phyloP scores from a whole-genome alignment of 2,113 vertebrate species.

The Cyanistes caeruleus region DNA sequence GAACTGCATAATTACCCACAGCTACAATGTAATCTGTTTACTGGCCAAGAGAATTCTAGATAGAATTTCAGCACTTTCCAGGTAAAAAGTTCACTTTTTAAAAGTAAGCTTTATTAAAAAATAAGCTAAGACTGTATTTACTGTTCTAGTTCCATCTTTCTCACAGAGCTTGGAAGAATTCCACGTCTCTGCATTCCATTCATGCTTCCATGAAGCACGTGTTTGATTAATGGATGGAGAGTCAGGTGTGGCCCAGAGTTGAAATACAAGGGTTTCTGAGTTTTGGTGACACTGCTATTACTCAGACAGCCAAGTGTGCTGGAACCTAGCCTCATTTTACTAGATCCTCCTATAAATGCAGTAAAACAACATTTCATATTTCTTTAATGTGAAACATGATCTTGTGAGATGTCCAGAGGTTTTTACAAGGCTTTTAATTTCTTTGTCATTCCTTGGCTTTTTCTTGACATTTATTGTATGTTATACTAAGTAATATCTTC shows the following conservation, averaged over 20 bases:
- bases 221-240: background rate
- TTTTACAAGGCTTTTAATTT: background rate
- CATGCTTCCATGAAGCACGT: background rate
- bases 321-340: background rate
- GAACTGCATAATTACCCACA: slow-evolving; percentile 53
- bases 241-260: background rate
- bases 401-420: background rate
- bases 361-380: background rate
- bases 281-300: background rate
- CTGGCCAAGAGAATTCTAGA: background rate
- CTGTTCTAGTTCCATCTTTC: background rate
- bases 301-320: background rate
- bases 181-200: background rate
- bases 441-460: background rate
- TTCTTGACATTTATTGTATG: background rate
- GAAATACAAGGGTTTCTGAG: background rate
- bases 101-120: background rate
- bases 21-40: slow-evolving; percentile 50
- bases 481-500: background rate
- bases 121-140: background rate
- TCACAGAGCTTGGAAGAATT: background rate
- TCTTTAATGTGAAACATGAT: background rate
- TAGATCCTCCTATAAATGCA: background rate
- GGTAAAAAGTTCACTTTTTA: background rate
- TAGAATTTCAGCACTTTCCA: background rate